phyloP scores from a whole-genome alignment of 2,797 vertebrate species.

The Poecilia wingei region DNA sequence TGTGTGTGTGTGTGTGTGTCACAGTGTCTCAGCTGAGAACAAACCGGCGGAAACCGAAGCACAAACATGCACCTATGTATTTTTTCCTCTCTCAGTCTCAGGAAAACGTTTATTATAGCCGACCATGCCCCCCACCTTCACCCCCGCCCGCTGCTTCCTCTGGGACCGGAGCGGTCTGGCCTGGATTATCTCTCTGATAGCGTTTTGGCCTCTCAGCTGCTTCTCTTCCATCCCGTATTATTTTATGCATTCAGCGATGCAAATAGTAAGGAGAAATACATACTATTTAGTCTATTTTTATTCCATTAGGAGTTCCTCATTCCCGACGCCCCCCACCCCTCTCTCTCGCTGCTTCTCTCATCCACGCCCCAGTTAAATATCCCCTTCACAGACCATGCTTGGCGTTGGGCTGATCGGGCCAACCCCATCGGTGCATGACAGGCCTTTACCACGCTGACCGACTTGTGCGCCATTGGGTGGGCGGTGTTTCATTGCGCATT shows the following conservation, averaged over 20 bases:
- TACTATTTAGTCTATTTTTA: conserved; percentile 33
- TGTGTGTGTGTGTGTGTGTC: background rate
- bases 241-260: conserved; percentile 21
- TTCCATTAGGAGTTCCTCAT: conserved; percentile 8
- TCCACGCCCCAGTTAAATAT: conserved; percentile 62
- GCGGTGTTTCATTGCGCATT: conserved; percentile 74
- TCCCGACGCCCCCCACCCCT: no score
- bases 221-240: conserved; percentile 28
- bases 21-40: conserved; percentile 20
- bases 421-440: conserved; percentile 49
- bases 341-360: conserved; percentile 11
- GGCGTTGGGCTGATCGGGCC: conserved; percentile 28
- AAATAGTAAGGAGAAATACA: conserved; percentile 18
- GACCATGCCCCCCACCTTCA: conserved; percentile 8
- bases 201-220: conserved; percentile 20
- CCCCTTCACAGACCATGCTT: conserved; percentile 17
- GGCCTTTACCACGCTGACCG: conserved; percentile 51
- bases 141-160: conserved; percentile 10
- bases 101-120: conserved; percentile 32
- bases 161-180: conserved; percentile 40
- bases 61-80: conserved; percentile 57
- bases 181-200: conserved; percentile 55
- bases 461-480: conserved; percentile 69
- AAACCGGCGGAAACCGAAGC: conserved; percentile 59
- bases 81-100: conserved; percentile 35